Evolutionary conservation across 1,140 invertebrate species (phyloP).

Genomic region (Formica exsecta): DNA sequence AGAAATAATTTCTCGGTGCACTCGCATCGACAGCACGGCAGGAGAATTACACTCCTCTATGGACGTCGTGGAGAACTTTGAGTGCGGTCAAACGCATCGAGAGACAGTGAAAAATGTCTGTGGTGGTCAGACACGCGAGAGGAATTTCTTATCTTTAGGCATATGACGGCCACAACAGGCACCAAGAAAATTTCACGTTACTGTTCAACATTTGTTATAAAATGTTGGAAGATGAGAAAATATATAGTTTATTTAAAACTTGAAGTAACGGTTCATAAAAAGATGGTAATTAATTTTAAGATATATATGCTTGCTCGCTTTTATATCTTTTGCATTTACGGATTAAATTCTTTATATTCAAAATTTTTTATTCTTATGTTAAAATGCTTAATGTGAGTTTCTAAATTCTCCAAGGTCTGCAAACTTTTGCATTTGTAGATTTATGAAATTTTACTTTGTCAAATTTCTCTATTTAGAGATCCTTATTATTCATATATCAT

Average conservation of each 20-base stretch:
- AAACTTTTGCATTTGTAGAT: slow-evolving; percentile 18
- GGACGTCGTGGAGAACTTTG: slow-evolving; percentile 26
- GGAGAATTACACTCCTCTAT: slow-evolving; percentile 48
- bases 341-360: background rate
- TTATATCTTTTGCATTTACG: background rate
- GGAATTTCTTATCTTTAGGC: slow-evolving; percentile 52
- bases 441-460: slow-evolving; percentile 5
- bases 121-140: slow-evolving; percentile 19
- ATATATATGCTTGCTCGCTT: background rate
- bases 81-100: slow-evolving; percentile 47
- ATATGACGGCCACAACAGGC: background rate
- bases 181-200: background rate
- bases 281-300: background rate
- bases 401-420: background rate
- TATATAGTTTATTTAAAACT: background rate
- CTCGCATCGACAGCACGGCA: slow-evolving; percentile 54
- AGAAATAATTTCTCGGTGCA: slow-evolving; percentile 60
- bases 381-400: background rate
- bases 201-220: background rate
- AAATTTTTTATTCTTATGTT: slow-evolving; percentile 5
- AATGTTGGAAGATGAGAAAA: background rate
- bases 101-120: slow-evolving; percentile 47
- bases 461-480: slow-evolving; percentile 26
- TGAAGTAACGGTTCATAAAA: background rate
- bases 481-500: background rate